Base-by-base conservation (phyloP, 2,113 vertebrate genomes). In the Thinocorus orbignyianus region DNA sequence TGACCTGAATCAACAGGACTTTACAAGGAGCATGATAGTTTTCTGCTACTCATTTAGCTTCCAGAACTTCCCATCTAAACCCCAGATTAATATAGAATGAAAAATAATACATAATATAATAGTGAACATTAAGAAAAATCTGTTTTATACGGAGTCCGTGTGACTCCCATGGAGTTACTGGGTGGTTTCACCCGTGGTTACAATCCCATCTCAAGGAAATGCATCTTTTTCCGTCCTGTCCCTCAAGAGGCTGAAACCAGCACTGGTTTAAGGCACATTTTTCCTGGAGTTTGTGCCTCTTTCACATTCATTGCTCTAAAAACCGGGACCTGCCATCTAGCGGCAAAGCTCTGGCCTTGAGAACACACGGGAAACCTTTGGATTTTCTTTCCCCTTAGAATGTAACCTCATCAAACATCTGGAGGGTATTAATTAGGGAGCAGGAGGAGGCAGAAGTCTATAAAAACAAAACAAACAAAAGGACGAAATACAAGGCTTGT, bases 241-340 rank as follows among this genome's bases (percentile, higher is more conserved):
- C 49, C 9, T 14, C 88, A 88, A 93, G 52, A 91, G 31, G 39
- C 61, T 94, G 26, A 93, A 86, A 94, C 68, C 25, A 41, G 51
- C 37, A 17, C 20, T 22, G 48, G 9, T 42, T 69, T 44, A 52
- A 82, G 44, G 46, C 58, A 84, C 57, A 81, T 61, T 71, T 12
- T 6, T 64, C 22, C 31, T 62, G 16, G 7, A 33, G 33, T 71
- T 51, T 37, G 17, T 39, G 31, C 18, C 41, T 92, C 74, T 80
- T 76, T 74, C 55, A 52, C 42, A 16, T 51, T 61, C 35, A 24
- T 30, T 62, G 84, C 85, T 94, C 46, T 70, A 11, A 39, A 86
- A 86, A 31, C 78, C 70, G 52, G 77, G 64, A 70, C 83, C 88
- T 95, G 81, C 97, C 97, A 96, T 60, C 98, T 98, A 93, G 88